phyloP scores from a whole-genome alignment of 2,113 vertebrate species.

The Otocyon megalotis region DNA sequence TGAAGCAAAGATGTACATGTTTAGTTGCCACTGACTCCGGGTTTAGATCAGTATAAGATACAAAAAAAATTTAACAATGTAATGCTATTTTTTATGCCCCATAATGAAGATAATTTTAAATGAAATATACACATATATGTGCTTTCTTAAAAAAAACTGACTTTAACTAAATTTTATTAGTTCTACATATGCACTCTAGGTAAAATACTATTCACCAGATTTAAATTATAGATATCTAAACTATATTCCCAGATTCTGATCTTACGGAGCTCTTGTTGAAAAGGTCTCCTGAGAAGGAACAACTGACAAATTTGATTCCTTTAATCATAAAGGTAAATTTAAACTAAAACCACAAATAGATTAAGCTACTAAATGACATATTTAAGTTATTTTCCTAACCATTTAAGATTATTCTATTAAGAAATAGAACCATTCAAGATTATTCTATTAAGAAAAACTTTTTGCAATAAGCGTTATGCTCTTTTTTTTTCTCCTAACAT shows the following conservation, averaged over 20 bases:
- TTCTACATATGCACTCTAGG: background rate
- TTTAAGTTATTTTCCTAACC: slow-evolving; percentile 52
- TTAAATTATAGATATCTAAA: background rate
- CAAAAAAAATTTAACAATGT: background rate
- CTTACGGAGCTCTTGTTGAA: background rate
- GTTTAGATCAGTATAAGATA: slow-evolving; percentile 23
- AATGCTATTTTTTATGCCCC: slow-evolving; percentile 19
- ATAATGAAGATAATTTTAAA: background rate
- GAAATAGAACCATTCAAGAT: slow-evolving; percentile 62
- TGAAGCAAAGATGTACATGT: background rate
- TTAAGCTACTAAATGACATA: background rate
- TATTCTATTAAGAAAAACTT: slow-evolving; percentile 72
- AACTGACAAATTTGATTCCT: background rate
- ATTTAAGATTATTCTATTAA: slow-evolving; percentile 67
- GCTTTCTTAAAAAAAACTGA: slow-evolving; percentile 13
- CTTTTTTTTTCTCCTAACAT: background rate
- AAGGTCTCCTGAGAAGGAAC: background rate
- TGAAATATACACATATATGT: background rate
- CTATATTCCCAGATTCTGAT: slow-evolving; percentile 24
- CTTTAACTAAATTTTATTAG: slow-evolving; percentile 5
- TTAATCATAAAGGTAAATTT: slow-evolving; percentile 47
- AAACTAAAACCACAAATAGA: background rate
- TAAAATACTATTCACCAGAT: background rate
- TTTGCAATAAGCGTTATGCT: slow-evolving; percentile 60
- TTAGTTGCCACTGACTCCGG: slow-evolving; percentile 32